Conservation (phyloP, 2,797 vertebrate species). For the Prionace glauca region DNA sequence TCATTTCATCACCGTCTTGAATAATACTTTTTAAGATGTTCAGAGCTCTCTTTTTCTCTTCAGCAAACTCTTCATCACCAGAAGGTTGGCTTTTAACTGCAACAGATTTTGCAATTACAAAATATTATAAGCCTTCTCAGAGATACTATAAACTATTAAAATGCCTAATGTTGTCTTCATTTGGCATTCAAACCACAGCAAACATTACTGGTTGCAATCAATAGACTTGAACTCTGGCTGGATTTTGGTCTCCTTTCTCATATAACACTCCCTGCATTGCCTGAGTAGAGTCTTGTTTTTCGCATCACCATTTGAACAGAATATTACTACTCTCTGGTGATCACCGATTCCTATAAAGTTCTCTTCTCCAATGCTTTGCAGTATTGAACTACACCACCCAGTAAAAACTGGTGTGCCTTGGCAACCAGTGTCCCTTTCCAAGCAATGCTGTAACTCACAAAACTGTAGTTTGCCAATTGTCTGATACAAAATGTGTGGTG, state of each 20-base stretch:
- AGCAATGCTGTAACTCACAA: background rate
- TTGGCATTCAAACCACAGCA: background rate
- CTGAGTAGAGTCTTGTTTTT: background rate
- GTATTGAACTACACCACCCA: background rate
- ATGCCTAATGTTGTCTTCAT: background rate
- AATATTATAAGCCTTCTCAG: constrained; percentile 11
- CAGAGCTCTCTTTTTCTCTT: constrained; percentile 79
- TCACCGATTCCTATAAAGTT: background rate
- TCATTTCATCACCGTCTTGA: constrained; percentile 52
- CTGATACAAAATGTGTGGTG: background rate
- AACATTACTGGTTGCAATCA: background rate
- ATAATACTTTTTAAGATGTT: constrained; percentile 73
- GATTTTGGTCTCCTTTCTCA: background rate
- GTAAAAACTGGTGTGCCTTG: background rate
- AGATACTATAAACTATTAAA: background rate
- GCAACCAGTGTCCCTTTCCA: background rate
- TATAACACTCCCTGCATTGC: background rate
- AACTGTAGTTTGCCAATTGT: background rate
- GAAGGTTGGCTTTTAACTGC: constrained; percentile 42
- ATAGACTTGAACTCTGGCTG: background rate
- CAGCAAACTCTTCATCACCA: constrained; percentile 64
- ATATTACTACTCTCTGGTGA: background rate
- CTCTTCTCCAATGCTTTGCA: background rate
- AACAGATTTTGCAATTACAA: constrained; percentile 45
- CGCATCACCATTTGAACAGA: background rate